These are phyloP conservation scores for Phocoena sinus DNA, from an alignment of 2,113 vertebrate genomes.

Conservation along the genomic window DNA sequence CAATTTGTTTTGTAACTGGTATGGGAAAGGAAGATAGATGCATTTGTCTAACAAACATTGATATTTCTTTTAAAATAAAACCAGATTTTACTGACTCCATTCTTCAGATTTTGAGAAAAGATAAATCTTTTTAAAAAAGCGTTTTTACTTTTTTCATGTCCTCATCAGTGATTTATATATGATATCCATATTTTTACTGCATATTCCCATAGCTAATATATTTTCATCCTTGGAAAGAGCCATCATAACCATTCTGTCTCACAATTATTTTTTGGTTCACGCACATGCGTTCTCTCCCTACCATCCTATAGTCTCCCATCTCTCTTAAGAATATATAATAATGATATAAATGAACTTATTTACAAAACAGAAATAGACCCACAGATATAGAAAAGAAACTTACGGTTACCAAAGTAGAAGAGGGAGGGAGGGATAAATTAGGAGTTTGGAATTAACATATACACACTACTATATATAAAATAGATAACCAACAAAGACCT, in stretches of 20 bases:
- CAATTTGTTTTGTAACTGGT: background rate
- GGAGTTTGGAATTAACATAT: background rate
- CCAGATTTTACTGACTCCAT: background rate
- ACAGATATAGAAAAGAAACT: background rate
- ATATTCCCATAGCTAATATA: background rate
- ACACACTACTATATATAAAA: background rate
- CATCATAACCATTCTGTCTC: background rate
- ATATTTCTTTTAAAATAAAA: slow-evolving; percentile 17
- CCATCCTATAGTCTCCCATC: background rate
- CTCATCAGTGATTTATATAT: background rate
- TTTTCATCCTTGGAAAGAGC: background rate
- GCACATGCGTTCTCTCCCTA: background rate
- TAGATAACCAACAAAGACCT: background rate
- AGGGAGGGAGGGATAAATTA: background rate
- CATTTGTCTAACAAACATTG: background rate
- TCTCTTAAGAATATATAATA: background rate
- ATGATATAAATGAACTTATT: background rate
- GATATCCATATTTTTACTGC: background rate
- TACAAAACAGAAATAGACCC: background rate
- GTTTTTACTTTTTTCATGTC: background rate
- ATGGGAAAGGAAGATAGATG: background rate
- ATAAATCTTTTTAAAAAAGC: background rate
- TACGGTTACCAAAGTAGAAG: background rate
- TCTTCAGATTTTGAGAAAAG: background rate
- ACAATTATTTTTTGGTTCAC: background rate